phyloP scores from a whole-genome alignment of 2,797 vertebrate genomes.

The Spheniscus humboldti region DNA sequence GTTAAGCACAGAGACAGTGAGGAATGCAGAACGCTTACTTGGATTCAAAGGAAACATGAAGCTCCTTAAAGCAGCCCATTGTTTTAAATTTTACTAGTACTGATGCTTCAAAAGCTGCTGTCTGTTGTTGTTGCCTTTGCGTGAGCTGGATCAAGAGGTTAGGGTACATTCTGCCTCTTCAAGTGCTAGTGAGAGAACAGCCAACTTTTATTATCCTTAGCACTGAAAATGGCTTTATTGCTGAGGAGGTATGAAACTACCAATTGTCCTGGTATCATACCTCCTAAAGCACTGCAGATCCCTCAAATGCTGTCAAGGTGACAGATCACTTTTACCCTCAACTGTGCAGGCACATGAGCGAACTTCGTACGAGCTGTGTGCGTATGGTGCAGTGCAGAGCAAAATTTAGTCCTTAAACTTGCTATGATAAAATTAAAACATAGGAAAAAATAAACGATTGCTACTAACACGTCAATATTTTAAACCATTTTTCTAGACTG shows the following conservation, averaged over 20 bases:
- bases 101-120: not conserved
- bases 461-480: not conserved
- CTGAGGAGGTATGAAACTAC: not conserved
- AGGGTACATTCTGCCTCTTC: not conserved
- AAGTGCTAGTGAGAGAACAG: not conserved
- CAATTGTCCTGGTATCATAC: not conserved
- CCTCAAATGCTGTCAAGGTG: not conserved
- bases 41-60: not conserved
- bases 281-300: not conserved
- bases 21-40: not conserved
- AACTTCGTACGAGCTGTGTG: not conserved
- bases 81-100: not conserved
- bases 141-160: not conserved
- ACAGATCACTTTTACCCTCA: not conserved
- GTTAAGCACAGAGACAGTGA: not conserved
- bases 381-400: not conserved
- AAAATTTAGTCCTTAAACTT: not conserved
- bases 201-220: not conserved
- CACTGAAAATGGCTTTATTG: constrained; percentile 1
- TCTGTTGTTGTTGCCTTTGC: not conserved
- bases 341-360: not conserved
- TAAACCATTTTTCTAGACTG: not conserved
- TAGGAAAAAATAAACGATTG: not conserved
- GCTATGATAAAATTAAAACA: not conserved
- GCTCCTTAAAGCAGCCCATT: not conserved